These are phyloP conservation scores for Scytalopus superciliaris DNA, from an alignment of 2,113 vertebrate species.

Conservation along the genomic window DNA sequence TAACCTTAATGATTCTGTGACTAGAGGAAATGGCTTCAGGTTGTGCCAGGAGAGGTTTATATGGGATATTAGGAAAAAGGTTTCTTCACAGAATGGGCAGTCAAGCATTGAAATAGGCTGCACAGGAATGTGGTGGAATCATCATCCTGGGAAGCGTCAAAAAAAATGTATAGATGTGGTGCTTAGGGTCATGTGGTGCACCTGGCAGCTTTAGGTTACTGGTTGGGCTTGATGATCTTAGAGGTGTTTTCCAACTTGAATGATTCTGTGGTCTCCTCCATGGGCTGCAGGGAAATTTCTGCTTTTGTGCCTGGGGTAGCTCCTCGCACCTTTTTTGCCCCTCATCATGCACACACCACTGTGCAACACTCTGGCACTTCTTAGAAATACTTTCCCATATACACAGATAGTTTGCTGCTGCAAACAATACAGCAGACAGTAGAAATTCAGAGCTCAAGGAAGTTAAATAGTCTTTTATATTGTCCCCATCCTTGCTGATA, in stretches of 20 bases:
- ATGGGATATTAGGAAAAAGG: not conserved
- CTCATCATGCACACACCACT: not conserved
- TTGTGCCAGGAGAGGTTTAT: not conserved
- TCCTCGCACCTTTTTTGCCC: not conserved
- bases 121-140: not conserved
- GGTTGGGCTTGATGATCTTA: not conserved
- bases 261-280: rapidly evolving
- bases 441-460: not conserved
- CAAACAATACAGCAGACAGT: not conserved
- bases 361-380: not conserved
- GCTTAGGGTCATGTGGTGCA: no score
- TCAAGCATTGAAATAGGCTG: not conserved
- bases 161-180: no score
- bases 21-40: not conserved
- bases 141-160: no score
- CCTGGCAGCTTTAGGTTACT: not conserved
- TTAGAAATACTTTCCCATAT: not conserved
- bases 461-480: not conserved
- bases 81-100: not conserved
- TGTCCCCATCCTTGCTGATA: not conserved
- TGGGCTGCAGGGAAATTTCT: not conserved
- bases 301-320: not conserved
- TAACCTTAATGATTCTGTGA: not conserved
- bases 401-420: not conserved
- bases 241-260: not conserved